Base-by-base conservation (phyloP, 2,113 vertebrate genomes). In the Neodontobutis hainanensis region DNA sequence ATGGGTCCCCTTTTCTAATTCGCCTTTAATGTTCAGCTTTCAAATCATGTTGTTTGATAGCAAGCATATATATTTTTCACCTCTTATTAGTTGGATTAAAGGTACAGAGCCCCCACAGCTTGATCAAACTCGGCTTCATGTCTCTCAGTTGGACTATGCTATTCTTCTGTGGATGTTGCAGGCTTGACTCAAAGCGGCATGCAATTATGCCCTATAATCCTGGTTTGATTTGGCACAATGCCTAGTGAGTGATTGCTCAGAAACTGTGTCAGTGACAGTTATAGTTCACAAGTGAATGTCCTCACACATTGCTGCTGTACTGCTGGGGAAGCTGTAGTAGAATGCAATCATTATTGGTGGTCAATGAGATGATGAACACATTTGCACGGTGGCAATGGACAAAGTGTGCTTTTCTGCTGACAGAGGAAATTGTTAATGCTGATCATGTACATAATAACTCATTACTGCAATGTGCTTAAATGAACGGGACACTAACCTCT, bases 271-370 rank as follows among this genome's bases (percentile, higher is more conserved):
- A 71, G 63, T 53, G 44, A 40, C 62, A 38, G 19, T 27, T 73
- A n/a, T n/a, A 61, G 65, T 49, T 75, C 76, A 71, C 76, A 65
- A 69, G 83, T 75, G 76, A 76, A n/a, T 51, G 66, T 68, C 35
- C 56, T 65, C 65, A 73, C 68, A 67, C 63, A 75, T 63, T 42
- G 62, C 70, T 73, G 73, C 73, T 11, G 36, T 19, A 40, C 68
- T 55, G 65, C 70, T 55, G 5, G 35, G 48, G 48, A 64, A 36
- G 71, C 38, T 34, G 44, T 16, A 11, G 16, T 0, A 15, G 16
- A 44, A 44, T 50, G 59, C 36, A 34, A 27, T 58, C 3, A 19
- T 11, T 35, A 61, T 55, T 19, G 38, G 44, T 65, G 72, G 66
- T 83, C 81, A 79, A 0, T 7, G 1, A 27, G 19, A 27, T 27